These are phyloP conservation scores for Odobenus rosmarus DNA, from an alignment of 2,113 vertebrate species.

Conservation along the genomic window DNA sequence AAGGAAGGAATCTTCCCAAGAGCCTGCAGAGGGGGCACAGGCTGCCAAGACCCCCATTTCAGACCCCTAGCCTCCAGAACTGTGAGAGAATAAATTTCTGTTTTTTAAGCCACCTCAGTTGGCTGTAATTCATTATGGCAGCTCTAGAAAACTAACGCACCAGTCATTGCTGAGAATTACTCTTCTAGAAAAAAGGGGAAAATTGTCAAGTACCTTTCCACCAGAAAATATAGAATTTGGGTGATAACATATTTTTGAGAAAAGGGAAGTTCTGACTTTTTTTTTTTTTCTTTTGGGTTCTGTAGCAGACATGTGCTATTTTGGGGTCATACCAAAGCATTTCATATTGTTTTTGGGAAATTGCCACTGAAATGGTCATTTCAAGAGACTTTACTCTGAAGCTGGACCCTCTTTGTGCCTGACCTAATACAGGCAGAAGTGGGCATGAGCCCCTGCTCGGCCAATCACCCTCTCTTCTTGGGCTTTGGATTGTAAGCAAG, in stretches of 20 bases:
- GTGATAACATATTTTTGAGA: not conserved
- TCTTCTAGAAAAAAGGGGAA: not conserved
- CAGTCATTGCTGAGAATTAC: not conserved
- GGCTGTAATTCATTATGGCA: not conserved
- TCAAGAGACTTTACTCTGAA: not conserved
- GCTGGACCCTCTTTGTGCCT: not conserved
- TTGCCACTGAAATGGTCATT: not conserved
- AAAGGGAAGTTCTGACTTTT: not conserved
- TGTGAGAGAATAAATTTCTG: not conserved
- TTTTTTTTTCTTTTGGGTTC: not conserved
- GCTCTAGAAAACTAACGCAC: not conserved
- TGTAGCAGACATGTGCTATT: not conserved
- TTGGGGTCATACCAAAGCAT: not conserved
- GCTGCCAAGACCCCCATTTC: not conserved
- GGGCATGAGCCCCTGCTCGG: not conserved
- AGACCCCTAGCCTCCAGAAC: not conserved
- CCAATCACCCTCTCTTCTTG: not conserved
- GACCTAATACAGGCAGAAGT: not conserved
- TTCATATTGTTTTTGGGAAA: not conserved
- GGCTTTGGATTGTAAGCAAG: not conserved
- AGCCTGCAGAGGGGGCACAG: too few relatives aligned
- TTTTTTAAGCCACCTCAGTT: not conserved
- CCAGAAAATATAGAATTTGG: not conserved
- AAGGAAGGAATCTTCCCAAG: not conserved
- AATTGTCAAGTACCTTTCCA: not conserved